Percentiles rank a stretch among this genome's conserved stretches.
Conservation (phyloP, 2,888 invertebrate species). For the Bombylius discolor region DNA sequence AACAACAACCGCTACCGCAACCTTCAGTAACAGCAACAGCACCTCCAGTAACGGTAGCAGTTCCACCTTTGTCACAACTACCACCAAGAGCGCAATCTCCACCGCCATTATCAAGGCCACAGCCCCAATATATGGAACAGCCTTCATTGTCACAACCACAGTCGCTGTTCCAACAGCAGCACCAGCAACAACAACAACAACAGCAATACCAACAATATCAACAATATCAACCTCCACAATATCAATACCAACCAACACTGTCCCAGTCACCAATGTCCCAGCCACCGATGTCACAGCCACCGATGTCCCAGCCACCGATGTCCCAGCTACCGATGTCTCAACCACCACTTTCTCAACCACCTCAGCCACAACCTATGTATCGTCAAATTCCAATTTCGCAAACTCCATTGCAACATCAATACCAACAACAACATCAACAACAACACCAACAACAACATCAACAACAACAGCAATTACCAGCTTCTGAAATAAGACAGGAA, state of each 20-base stretch:
- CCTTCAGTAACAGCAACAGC: not conserved
- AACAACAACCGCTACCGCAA: not conserved
- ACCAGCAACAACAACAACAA: not conserved
- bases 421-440: conserved; percentile 9
- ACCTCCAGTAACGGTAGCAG: too few relatives aligned
- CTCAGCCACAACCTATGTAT: not conserved
- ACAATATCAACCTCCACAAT: conserved; percentile 13
- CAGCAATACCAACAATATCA: conserved; percentile 11
- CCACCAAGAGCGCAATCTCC: not conserved
- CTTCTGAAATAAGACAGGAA: conserved; percentile 39
- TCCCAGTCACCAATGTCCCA: not conserved
- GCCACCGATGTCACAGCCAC: too few relatives aligned
- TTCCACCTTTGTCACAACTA: not conserved
- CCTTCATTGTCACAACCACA: not conserved
- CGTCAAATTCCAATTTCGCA: not conserved
- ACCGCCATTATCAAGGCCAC: not conserved
- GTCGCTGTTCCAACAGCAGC: not conserved
- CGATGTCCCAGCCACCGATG: too few relatives aligned
- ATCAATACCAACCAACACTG: conserved; percentile 7
- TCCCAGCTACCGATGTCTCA: too few relatives aligned
- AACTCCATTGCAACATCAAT: conserved; percentile 9
- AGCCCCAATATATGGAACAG: not conserved
- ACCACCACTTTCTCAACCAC: not conserved
- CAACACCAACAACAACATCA: conserved; percentile 7
- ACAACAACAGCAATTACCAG: conserved; percentile 7